Evolutionary conservation across 2,888 invertebrate species (phyloP).

Genomic region (Hemicrepidius hirtus): DNA sequence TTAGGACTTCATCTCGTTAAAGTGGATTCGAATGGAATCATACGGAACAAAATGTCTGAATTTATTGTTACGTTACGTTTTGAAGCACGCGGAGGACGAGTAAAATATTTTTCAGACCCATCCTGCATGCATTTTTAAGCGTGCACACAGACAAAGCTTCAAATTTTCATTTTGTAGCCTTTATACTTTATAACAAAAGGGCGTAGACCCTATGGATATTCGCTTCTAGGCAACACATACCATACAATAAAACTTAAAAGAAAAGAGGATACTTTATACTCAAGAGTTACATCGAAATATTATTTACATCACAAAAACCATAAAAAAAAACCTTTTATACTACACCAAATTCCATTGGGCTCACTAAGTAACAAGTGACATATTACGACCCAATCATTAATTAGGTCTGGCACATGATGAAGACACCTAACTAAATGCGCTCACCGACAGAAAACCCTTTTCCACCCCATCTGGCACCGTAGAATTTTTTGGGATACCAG

Average conservation of each 20-base stretch:
- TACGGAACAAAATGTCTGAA: slow-evolving; percentile 45
- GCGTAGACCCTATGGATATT: slow-evolving; percentile 6
- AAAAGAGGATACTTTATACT: no score
- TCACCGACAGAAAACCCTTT: no score
- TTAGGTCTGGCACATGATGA: no score
- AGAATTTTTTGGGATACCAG: no score
- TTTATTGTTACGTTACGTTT: slow-evolving; percentile 40
- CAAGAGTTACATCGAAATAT: no score
- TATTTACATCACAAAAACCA: no score
- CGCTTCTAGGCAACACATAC: background rate
- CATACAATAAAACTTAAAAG: background rate
- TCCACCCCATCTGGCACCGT: no score
- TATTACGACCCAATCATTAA: no score
- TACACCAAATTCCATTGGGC: no score
- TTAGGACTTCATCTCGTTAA: slow-evolving; percentile 52
- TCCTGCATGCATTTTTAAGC: slow-evolving; percentile 27
- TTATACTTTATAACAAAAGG: slow-evolving; percentile 18
- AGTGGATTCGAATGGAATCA: slow-evolving; percentile 50
- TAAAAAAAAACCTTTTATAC: no score
- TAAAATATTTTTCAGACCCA: slow-evolving; percentile 25
- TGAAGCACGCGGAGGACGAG: slow-evolving; percentile 15
- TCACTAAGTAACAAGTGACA: no score
- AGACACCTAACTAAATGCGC: no score
- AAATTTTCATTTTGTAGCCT: slow-evolving; percentile 2
- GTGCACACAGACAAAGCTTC: slow-evolving; percentile 24